A percentile compares a stretch with the other conserved stretches of the same genome.
phyloP scores from a whole-genome alignment of 2,797 vertebrate species.

The Bradypus variegatus region DNA sequence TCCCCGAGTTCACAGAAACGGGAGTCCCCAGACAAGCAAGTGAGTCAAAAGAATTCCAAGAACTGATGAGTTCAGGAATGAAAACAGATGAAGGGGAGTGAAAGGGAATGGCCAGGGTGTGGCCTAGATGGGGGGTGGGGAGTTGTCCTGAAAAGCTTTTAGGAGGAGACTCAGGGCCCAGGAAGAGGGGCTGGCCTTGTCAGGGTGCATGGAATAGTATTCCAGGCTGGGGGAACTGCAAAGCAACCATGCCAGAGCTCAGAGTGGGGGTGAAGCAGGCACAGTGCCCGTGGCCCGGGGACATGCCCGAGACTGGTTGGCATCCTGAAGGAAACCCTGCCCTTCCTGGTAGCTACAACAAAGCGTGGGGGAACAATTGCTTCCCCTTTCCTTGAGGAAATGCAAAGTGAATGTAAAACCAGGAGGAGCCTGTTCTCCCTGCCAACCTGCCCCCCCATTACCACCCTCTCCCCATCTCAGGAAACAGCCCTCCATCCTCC shows the following conservation, averaged over 20 bases:
- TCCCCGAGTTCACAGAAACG: neutral
- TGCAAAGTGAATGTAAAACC: neutral
- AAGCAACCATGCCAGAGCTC: neutral
- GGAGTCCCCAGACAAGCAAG: neutral
- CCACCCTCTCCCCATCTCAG: neutral
- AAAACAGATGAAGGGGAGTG: neutral
- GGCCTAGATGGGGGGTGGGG: neutral
- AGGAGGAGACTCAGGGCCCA: neutral
- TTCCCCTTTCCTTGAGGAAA: neutral
- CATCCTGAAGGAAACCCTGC: constrained; percentile 35
- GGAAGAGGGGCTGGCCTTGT: neutral
- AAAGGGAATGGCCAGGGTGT: too few relatives aligned
- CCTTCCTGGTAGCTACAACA: constrained; percentile 24
- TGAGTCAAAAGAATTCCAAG: neutral
- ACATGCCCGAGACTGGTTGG: neutral
- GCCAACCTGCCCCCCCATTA: neutral
- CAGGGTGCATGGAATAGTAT: neutral
- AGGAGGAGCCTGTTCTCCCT: too few relatives aligned
- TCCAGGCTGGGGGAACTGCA: neutral
- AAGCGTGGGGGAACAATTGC: neutral
- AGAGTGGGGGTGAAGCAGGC: neutral
- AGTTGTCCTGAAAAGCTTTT: neutral
- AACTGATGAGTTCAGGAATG: neutral
- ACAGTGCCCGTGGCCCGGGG: neutral
- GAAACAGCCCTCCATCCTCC: neutral